A percentile compares a stretch with the other conserved stretches of the same genome.
phyloP scores from a whole-genome alignment of 2,888 invertebrate genomes.

The Zonitis immaculata region DNA sequence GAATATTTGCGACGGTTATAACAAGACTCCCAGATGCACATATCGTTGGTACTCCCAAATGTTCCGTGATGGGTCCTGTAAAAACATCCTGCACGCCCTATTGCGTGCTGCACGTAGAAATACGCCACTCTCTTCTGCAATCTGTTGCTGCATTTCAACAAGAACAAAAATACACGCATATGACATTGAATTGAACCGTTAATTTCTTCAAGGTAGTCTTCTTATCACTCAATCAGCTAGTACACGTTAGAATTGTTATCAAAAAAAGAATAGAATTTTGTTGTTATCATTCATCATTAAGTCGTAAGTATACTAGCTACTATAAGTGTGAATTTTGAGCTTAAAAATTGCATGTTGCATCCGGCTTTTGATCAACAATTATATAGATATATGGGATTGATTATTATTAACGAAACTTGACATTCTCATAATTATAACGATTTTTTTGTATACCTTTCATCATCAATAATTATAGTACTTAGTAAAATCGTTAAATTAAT shows the following conservation, averaged over 20 bases:
- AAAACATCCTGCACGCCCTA: slow-evolving; percentile 42
- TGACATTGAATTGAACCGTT: slow-evolving; percentile 29
- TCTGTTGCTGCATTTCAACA: slow-evolving; percentile 33
- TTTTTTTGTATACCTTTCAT: too few relatives aligned
- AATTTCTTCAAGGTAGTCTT: slow-evolving; percentile 24
- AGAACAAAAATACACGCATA: slow-evolving; percentile 17
- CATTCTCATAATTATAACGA: not conserved
- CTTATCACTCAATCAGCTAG: slow-evolving; percentile 29
- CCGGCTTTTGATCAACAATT: too few relatives aligned
- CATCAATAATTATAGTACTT: too few relatives aligned
- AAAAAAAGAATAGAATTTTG: too few relatives aligned
- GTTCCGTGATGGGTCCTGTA: slow-evolving; percentile 39
- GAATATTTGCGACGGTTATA: slow-evolving; percentile 14
- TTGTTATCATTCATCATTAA: too few relatives aligned
- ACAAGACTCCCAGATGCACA: slow-evolving; percentile 34
- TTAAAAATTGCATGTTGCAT: not conserved
- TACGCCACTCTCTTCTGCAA: slow-evolving; percentile 37
- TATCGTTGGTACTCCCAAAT: slow-evolving; percentile 39
- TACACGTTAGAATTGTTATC: too few relatives aligned
- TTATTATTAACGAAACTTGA: not conserved
- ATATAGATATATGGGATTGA: not conserved
- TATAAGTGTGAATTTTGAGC: not conserved
- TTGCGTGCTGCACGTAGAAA: slow-evolving; percentile 43
- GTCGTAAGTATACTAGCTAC: too few relatives aligned
- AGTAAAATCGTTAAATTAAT: too few relatives aligned